Evolutionary conservation across 1,140 invertebrate genomes (phyloP).

Genomic region (Aporrectodea caliginosa): DNA sequence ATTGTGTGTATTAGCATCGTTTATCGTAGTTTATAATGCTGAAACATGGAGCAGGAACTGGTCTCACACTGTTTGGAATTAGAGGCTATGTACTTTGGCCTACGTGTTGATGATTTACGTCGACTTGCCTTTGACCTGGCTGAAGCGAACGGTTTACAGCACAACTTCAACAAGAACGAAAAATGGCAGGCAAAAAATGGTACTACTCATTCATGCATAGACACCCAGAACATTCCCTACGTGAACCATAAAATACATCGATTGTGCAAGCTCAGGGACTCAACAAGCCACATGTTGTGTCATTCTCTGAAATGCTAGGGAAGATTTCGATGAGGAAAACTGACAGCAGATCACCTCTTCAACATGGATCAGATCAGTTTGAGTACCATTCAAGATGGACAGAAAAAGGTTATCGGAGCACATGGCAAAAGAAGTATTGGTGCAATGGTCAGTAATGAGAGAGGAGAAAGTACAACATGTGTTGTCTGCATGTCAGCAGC

Average conservation of each 20-base stretch:
- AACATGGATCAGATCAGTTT: background rate
- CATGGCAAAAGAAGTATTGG: background rate
- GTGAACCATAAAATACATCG: background rate
- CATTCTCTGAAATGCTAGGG: background rate
- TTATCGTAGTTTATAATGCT: no score
- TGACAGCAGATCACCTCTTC: background rate
- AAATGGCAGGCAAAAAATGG: constrained; percentile 2
- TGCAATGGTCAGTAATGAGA: background rate
- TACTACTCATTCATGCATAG: background rate
- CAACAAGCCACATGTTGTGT: background rate
- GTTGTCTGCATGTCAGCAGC: background rate
- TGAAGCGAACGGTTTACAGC: no score
- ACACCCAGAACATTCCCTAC: background rate
- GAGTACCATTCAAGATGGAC: background rate
- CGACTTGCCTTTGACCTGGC: no score
- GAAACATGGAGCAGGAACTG: no score
- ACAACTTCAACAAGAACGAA: no score
- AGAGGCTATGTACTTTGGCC: no score
- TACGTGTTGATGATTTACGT: no score
- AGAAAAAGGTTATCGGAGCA: background rate
- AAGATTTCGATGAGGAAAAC: constrained; percentile 4
- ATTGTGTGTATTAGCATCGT: no score
- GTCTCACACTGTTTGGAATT: no score
- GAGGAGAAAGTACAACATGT: background rate
- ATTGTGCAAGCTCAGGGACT: background rate